A percentile compares a stretch with the other conserved stretches of the same genome.
phyloP scores from a whole-genome alignment of 2,888 invertebrate species.

The Trachelus iudaicus region DNA sequence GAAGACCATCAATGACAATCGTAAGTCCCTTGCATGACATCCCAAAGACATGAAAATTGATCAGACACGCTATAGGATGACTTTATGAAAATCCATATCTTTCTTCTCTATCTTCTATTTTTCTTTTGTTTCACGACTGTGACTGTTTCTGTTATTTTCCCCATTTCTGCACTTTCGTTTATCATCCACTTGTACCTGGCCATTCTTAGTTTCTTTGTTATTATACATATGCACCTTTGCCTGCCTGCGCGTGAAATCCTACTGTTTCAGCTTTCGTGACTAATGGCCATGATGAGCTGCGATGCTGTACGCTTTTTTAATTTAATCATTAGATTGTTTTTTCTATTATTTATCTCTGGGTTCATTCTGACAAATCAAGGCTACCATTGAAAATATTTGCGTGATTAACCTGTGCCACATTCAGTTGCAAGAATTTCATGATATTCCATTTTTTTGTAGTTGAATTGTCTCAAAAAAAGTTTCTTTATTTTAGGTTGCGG shows the following conservation, averaged over 20 bases:
- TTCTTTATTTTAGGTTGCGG: slow-evolving; percentile 80
- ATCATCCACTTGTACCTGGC: neutral
- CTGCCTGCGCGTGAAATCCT: neutral
- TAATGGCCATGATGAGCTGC: neutral
- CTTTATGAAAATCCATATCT: neutral
- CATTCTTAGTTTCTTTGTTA: neutral
- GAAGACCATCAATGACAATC: slow-evolving; percentile 70
- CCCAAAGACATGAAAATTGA: neutral
- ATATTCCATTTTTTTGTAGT: neutral
- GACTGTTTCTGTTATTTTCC: neutral
- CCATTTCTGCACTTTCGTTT: neutral
- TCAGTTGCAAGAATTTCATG: slow-evolving; percentile 1
- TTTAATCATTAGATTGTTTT: neutral
- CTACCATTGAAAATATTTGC: neutral
- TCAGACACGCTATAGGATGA: neutral
- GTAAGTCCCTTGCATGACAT: slow-evolving; percentile 59
- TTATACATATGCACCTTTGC: neutral
- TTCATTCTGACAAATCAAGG: neutral
- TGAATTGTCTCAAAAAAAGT: neutral
- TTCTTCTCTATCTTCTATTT: neutral
- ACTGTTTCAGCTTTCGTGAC: neutral
- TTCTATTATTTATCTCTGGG: neutral
- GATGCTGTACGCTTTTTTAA: neutral
- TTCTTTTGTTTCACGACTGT: neutral
- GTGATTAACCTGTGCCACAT: neutral